phyloP scores from a whole-genome alignment of 2,113 vertebrate genomes.

The Typhlomys cinereus region DNA sequence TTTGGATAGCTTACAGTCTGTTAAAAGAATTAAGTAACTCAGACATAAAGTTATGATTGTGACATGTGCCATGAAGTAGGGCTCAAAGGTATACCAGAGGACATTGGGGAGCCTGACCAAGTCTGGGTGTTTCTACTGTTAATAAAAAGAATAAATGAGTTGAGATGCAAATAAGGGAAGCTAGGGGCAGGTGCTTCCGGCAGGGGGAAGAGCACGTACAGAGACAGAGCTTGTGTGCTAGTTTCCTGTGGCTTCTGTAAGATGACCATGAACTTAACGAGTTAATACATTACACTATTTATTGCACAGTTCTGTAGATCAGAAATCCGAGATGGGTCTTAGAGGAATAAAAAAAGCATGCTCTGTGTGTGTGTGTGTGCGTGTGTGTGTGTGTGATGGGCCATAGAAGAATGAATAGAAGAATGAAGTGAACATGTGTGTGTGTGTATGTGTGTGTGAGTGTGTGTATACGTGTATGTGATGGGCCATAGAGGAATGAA shows the following conservation, averaged over 20 bases:
- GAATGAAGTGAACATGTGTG: too few species aligned
- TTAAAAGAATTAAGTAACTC: background rate
- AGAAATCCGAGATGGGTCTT: background rate
- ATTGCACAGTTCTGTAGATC: background rate
- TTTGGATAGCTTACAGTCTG: too few species aligned
- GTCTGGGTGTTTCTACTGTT: background rate
- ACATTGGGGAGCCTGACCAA: background rate
- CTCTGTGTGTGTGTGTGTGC: fast-evolving
- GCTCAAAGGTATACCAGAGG: background rate
- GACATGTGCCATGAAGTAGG: background rate
- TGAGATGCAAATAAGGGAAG: background rate
- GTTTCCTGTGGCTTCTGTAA: background rate
- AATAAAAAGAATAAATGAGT: background rate
- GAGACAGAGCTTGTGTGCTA: background rate
- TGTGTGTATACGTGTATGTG: too few species aligned
- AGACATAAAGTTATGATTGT: background rate
- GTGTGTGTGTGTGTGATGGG: fast-evolving
- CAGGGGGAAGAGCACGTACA: background rate
- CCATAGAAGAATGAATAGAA: too few species aligned
- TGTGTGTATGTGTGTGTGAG: too few species aligned
- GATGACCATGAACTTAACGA: background rate
- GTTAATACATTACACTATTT: background rate
- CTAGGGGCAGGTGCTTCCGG: background rate
- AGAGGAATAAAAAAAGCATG: background rate
- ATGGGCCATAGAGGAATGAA: too few species aligned